Conservation (phyloP, 2,888 invertebrate genomes). For the Oligia strigilis region DNA sequence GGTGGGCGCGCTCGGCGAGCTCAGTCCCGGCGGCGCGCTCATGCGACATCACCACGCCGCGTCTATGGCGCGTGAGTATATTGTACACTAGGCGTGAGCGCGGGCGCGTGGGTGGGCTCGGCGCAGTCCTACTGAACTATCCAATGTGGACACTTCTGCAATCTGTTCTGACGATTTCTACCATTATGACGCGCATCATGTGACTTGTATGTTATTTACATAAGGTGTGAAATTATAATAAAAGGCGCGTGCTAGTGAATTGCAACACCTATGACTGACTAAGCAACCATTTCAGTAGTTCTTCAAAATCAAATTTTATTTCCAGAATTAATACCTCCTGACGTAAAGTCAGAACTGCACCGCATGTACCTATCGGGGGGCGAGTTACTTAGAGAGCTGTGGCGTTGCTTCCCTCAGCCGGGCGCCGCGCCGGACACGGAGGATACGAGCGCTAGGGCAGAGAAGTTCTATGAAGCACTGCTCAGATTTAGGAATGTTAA, state of each 20-base stretch:
- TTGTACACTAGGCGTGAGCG: too few relatives aligned
- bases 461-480: conserved; percentile 97
- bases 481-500: conserved; percentile 96
- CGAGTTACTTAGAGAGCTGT: conserved; percentile 98
- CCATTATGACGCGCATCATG: neutral
- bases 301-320: conserved; percentile 42
- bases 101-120: neutral
- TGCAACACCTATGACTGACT: neutral
- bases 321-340: conserved; percentile 95
- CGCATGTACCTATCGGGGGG: conserved; percentile 96
- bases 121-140: neutral
- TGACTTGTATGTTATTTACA: neutral
- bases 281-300: neutral
- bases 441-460: conserved; percentile 94
- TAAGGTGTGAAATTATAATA: neutral
- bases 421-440: conserved; percentile 94
- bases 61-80: conserved; percentile 89
- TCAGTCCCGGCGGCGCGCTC: conserved; percentile 96
- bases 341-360: conserved; percentile 95
- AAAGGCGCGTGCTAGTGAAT: neutral
- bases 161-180: neutral
- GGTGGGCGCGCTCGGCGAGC: conserved; percentile 95
- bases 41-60: conserved; percentile 97
- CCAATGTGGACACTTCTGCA: neutral
- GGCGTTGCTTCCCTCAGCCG: conserved; percentile 97